These are phyloP conservation scores for Centropyge bicolor DNA, from an alignment of 2,797 vertebrate genomes.

Conservation along the genomic window DNA sequence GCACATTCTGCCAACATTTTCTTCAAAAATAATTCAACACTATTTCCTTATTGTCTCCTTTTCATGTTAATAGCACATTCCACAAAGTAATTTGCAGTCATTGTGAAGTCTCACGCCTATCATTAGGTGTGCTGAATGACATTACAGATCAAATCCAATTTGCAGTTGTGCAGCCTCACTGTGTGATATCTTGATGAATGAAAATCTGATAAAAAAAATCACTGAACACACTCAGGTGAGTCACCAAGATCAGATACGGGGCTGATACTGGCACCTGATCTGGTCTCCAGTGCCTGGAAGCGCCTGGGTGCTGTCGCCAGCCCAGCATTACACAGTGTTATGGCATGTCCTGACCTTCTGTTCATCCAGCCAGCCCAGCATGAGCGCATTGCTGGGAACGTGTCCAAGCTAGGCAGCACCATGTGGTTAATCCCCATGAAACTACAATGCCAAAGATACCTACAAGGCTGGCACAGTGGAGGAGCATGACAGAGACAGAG, in stretches of 20 bases:
- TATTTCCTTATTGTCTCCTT: constrained; percentile 35
- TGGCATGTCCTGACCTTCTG: constrained; percentile 79
- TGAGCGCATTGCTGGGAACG: constrained; percentile 53
- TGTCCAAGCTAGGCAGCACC: constrained; percentile 58
- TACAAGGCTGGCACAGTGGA: constrained; percentile 37
- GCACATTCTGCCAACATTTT: constrained; percentile 33
- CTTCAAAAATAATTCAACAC: constrained; percentile 24
- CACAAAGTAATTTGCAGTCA: constrained; percentile 42
- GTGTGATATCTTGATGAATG: constrained; percentile 36
- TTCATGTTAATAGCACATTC: constrained; percentile 55
- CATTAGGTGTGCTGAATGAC: constrained; percentile 36
- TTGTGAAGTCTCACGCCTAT: constrained; percentile 54
- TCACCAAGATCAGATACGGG: constrained; percentile 30
- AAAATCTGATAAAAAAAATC: constrained; percentile 31
- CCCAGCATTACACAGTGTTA: constrained; percentile 64
- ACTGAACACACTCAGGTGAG: constrained; percentile 15
- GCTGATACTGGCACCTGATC: constrained; percentile 28
- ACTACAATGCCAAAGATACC: constrained; percentile 60
- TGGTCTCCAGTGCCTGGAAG: constrained; percentile 29
- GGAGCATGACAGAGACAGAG: constrained; percentile 37
- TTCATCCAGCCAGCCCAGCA: constrained; percentile 64
- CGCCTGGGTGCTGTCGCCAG: constrained; percentile 39
- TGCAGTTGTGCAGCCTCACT: constrained; percentile 31
- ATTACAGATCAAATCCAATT: constrained; percentile 64
- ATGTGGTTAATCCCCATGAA: constrained; percentile 75